A percentile compares a stretch with the other conserved stretches of the same genome.
Conservation (phyloP, 2,888 invertebrate genomes). For the Xestia ashworthii region DNA sequence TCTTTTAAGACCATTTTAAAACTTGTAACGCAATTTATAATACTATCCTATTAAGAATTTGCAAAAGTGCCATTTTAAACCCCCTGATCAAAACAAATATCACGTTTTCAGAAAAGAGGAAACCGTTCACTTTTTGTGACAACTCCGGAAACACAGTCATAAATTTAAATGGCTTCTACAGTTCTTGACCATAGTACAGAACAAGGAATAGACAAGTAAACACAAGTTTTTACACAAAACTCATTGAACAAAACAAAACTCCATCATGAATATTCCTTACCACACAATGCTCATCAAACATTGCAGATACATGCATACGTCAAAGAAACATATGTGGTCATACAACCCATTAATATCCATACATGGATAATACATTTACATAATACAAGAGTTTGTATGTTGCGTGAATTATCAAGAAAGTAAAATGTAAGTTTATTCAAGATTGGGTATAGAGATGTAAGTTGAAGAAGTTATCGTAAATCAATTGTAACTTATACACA, state of each 20-base stretch:
- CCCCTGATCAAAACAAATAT: background rate
- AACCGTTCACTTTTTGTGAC: background rate
- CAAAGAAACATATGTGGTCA: conserved; percentile 30
- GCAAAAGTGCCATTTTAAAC: too few species aligned
- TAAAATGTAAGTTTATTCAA: conserved; percentile 30
- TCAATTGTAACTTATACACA: background rate
- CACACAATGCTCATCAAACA: conserved; percentile 26
- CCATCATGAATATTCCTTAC: conserved; percentile 44
- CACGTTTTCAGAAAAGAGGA: background rate
- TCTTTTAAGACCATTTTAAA: too few species aligned
- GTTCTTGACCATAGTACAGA: background rate
- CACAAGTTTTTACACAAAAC: conserved; percentile 5
- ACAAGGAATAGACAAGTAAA: background rate
- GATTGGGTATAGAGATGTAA: conserved; percentile 24
- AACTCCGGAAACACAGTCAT: background rate
- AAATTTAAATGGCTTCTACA: background rate
- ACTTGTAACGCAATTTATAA: too few species aligned
- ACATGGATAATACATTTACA: conserved; percentile 51
- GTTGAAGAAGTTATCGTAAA: background rate
- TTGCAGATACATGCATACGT: conserved; percentile 6
- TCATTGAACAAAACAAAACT: conserved; percentile 29
- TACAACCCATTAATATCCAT: conserved; percentile 56
- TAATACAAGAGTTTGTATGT: conserved; percentile 49
- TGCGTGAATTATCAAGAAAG: conserved; percentile 59
- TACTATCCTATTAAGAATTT: too few species aligned